Base-by-base conservation (phyloP, 2,797 vertebrate genomes). In the Nyctibius grandis region DNA sequence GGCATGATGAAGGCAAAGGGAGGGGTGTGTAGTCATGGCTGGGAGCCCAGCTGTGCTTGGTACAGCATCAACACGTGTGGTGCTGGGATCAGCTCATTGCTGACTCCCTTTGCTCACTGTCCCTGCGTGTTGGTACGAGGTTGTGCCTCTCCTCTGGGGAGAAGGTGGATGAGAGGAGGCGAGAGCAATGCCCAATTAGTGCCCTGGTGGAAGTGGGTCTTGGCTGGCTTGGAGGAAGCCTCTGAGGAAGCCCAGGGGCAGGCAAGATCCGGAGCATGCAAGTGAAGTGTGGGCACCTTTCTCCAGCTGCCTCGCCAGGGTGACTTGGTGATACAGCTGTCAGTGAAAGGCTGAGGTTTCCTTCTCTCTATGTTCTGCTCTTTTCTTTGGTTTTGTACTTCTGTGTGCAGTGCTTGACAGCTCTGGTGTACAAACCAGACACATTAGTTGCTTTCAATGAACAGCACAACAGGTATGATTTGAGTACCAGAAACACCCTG, bases 91-190 rank as follows among this genome's bases (percentile, higher is more conserved):
- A 33, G 26, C 18, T 54, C 17, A 15, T 12, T 0, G 0, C 25
- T 22, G 26, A 9, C 22, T 15, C 33, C 28, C 44, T 61, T 34
- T 9, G 34, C 13, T 18, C 20, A 1, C 22, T 25, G 45, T 13
- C 44, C 28, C 29, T 5, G 29, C 0, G 0, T 5, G 11, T 4
- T 12, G 36, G 28, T 6, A 15, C 1, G 2, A 57, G 23, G 5
- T 31, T 31, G 51, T 45, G 38, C n/a, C 48, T 53, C 34, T 45
- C 20, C 63, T 7, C 36, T 19, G 63, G 8, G n/a, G 73, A 64
- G 31, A 11, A 50, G 29, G 60, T 4, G n/a, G 21, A 28, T 51
- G 50, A 18, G 34, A 51, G 17, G 19, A 69, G 19, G 31, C 0
- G 2, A 61, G 26, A 74, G 38, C 40, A 33, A 22, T 74, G 42